phyloP scores from a whole-genome alignment of 2,113 vertebrate genomes.

The Alligator sinensis region DNA sequence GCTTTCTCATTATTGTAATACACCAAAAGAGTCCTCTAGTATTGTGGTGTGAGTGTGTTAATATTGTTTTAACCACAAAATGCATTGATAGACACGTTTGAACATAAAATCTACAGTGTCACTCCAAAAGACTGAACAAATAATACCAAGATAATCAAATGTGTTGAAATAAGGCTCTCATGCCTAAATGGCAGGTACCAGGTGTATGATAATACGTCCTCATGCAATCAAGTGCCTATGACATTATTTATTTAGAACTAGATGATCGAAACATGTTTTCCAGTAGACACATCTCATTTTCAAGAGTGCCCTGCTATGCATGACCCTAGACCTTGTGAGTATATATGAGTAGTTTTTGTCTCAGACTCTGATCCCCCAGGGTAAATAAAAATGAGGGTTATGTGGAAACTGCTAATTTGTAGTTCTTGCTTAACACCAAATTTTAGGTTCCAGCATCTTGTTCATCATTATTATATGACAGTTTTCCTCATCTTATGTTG shows the following conservation, averaged over 20 bases:
- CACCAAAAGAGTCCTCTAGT: slow-evolving; percentile 10
- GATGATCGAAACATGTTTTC: slow-evolving; percentile 2
- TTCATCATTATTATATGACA: slow-evolving; percentile 66
- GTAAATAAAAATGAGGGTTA: slow-evolving; percentile 68
- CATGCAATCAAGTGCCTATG: neutral
- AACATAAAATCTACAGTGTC: slow-evolving; percentile 19
- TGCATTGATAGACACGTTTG: neutral
- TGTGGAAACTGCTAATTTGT: slow-evolving; percentile 23
- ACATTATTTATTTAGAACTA: slow-evolving; percentile 71
- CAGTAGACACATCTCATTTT: slow-evolving; percentile 57
- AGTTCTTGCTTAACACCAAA: slow-evolving; percentile 9
- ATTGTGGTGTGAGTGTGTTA: neutral
- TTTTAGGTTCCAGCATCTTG: slow-evolving; percentile 11
- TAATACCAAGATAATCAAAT: neutral
- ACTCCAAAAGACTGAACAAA: neutral
- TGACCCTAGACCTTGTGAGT: slow-evolving; percentile 37
- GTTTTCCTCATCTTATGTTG: slow-evolving; percentile 45
- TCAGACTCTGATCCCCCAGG: slow-evolving; percentile 43
- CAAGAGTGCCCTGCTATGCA: slow-evolving; percentile 24
- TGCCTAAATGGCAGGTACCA: slow-evolving; percentile 7
- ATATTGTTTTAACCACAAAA: neutral
- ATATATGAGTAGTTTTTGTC: slow-evolving; percentile 20
- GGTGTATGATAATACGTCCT: slow-evolving; percentile 17
- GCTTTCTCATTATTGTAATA: slow-evolving; percentile 17
- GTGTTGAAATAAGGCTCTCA: neutral